Percentiles rank a stretch among this genome's conserved stretches.
phyloP scores from a whole-genome alignment of 64 coral and sea anemone species.

The Stichodactyla mertensii region DNA sequence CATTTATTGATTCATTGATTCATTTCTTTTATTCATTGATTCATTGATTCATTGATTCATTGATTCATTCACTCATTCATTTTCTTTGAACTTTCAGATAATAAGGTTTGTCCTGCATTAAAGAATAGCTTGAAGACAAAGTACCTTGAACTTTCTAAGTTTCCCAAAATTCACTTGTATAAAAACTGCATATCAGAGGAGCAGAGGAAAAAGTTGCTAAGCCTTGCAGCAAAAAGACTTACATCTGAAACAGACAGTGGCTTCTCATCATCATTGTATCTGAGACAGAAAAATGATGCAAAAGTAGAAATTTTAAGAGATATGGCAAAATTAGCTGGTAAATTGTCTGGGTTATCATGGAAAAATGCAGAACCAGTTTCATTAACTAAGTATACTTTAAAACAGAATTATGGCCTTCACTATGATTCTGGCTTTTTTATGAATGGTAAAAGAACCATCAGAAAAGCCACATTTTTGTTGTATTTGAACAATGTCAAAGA shows the following conservation, averaged over 20 bases:
- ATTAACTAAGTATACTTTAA: slow-evolving; percentile 59
- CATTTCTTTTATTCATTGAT: no score
- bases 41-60: neutral
- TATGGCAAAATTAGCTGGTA: slow-evolving; percentile 61
- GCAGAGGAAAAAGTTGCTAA: slow-evolving; percentile 36
- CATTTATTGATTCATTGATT: no score
- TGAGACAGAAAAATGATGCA: slow-evolving; percentile 44
- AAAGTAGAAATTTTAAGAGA: slow-evolving; percentile 51
- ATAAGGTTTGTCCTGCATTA: neutral
- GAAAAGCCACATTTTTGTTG: slow-evolving; percentile 61
- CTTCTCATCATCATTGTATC: slow-evolving; percentile 73
- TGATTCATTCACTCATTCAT: neutral
- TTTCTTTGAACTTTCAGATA: neutral
- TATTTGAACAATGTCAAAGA: slow-evolving; percentile 69
- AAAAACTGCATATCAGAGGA: slow-evolving; percentile 65
- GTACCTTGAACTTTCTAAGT: neutral
- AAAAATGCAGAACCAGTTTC: slow-evolving; percentile 67
- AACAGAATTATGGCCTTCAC: slow-evolving; percentile 75
- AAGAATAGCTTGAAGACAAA: neutral
- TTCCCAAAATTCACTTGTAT: slow-evolving; percentile 44
- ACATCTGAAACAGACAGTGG: slow-evolving; percentile 70
- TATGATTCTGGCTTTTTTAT: slow-evolving; percentile 80
- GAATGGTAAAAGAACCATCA: slow-evolving; percentile 49
- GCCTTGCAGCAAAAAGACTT: slow-evolving; percentile 47
- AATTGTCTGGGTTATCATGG: slow-evolving; percentile 63